These are phyloP conservation scores for Bombyx huttoni DNA, from an alignment of 2,888 invertebrate species.

Conservation along the genomic window DNA sequence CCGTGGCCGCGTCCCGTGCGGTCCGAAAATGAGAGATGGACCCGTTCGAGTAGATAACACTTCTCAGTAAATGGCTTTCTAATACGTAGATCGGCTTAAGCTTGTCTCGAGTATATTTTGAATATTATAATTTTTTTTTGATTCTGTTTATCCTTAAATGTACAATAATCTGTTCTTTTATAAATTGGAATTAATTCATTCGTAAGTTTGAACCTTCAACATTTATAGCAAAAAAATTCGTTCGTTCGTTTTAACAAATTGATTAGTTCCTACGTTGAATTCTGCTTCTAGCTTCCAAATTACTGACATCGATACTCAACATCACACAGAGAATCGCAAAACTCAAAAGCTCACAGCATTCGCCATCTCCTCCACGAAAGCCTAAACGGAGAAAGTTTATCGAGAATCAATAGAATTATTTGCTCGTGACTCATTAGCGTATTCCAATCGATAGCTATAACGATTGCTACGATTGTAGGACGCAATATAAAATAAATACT, in stretches of 20 bases:
- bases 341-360: not conserved
- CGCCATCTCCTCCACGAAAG: not conserved
- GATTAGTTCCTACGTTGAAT: no score
- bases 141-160: no score
- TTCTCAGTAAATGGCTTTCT: conserved; percentile 53
- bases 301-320: no score
- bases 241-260: no score
- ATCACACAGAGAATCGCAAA: no score
- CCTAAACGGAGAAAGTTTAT: conserved; percentile 1
- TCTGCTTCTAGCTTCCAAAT: no score
- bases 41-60: conserved; percentile 49
- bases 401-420: conserved; percentile 2
- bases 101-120: not conserved
- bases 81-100: conserved; percentile 26
- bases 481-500: not conserved
- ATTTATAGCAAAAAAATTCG: no score
- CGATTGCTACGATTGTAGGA: not conserved
- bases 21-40: conserved; percentile 70
- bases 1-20: conserved; percentile 55
- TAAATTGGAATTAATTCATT: no score
- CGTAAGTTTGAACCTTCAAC: no score
- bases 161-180: no score
- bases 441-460: not conserved
- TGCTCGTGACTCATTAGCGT: conserved; percentile 4
- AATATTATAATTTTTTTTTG: not conserved